Evolutionary conservation across 2,113 vertebrate genomes (phyloP).

Genomic region (Glareola pratincola): DNA sequence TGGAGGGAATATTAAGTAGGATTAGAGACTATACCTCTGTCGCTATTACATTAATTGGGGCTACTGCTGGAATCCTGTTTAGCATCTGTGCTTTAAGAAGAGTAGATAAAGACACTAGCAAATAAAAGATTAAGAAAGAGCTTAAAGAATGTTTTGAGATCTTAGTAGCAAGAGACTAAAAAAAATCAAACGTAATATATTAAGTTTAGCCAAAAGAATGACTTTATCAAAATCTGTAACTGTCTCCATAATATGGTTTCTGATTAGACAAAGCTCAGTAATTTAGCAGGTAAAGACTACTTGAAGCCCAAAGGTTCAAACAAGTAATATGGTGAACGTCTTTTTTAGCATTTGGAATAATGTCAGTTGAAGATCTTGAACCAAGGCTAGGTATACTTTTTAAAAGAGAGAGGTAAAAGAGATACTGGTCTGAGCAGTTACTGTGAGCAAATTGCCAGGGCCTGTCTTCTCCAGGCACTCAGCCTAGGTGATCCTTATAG

Average conservation of each 20-base stretch:
- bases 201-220: not conserved
- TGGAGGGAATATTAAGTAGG: not conserved
- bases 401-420: not conserved
- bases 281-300: not conserved
- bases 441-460: not conserved
- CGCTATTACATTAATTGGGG: not conserved
- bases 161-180: not conserved
- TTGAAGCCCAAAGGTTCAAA: not conserved
- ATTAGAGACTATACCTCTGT: not conserved
- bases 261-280: not conserved
- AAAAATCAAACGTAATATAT: not conserved
- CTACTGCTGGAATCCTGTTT: not conserved
- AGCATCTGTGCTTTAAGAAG: not conserved
- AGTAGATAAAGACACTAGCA: not conserved
- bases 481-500: not conserved
- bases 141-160: not conserved
- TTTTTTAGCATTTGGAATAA: not conserved
- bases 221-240: not conserved
- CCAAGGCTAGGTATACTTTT: not conserved
- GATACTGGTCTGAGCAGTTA: not conserved
- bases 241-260: not conserved
- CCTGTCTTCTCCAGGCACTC: not conserved
- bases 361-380: not conserved
- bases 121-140: not conserved
- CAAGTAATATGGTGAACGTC: not conserved